phyloP scores from a whole-genome alignment of 2,797 vertebrate genomes.

The Falco cherrug region DNA sequence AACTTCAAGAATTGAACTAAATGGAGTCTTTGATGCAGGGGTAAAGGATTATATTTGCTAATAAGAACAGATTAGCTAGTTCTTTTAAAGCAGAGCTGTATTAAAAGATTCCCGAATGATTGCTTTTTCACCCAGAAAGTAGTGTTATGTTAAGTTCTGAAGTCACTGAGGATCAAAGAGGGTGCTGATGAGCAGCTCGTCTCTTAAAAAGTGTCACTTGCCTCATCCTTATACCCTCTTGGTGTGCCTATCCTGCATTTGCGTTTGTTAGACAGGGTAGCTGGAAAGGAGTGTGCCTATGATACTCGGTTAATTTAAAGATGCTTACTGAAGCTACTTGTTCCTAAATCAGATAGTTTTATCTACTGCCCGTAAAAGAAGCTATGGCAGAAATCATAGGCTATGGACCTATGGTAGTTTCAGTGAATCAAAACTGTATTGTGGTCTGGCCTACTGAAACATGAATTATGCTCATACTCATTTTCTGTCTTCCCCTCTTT shows the following conservation, averaged over 20 bases:
- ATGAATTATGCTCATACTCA: not conserved
- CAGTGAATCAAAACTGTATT: not conserved
- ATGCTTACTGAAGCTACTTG: not conserved
- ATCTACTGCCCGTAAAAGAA: not conserved
- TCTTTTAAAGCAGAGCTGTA: not conserved
- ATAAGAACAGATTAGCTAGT: not conserved
- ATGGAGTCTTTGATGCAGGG: not conserved
- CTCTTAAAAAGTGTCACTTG: not conserved
- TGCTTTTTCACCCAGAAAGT: not conserved
- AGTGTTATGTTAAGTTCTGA: not conserved
- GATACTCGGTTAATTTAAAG: not conserved
- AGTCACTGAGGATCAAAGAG: not conserved
- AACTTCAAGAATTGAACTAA: conserved; percentile 35
- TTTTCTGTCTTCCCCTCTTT: not conserved
- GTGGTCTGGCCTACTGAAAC: not conserved
- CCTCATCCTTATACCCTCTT: not conserved
- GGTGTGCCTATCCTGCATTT: not conserved
- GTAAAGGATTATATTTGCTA: not conserved
- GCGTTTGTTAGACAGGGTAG: not conserved
- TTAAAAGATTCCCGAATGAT: not conserved
- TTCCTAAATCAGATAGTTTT: not conserved
- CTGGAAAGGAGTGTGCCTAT: not conserved
- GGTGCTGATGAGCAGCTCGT: not conserved
- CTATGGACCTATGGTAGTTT: not conserved
- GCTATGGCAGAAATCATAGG: not conserved